Conservation (phyloP, 2,888 invertebrate species). For the Eucera pruinosa region DNA sequence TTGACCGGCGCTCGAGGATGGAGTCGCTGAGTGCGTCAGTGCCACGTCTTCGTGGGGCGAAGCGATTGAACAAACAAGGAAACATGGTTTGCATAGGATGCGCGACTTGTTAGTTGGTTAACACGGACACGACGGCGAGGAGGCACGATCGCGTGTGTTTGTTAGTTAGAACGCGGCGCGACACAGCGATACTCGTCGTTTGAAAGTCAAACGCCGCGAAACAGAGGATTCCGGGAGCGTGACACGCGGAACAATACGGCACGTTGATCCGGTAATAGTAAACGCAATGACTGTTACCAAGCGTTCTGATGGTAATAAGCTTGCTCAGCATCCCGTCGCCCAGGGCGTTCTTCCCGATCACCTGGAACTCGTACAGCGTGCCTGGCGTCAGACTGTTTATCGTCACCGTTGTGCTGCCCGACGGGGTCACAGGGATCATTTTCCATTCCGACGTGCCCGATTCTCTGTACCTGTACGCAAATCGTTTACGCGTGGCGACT, state of each 20-base stretch:
- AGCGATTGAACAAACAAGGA: constrained; percentile 60
- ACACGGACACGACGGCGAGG: not conserved
- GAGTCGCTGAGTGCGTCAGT: constrained; percentile 77
- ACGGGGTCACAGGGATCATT: constrained; percentile 96
- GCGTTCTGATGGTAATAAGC: constrained; percentile 94
- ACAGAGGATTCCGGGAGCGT: constrained; percentile 10
- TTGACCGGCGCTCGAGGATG: constrained; percentile 77
- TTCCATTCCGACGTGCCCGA: constrained; percentile 96
- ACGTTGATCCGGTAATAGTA: not conserved
- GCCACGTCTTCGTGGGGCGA: constrained; percentile 75
- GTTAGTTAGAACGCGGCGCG: not conserved
- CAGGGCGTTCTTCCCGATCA: constrained; percentile 96
- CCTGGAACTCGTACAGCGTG: constrained; percentile 97
- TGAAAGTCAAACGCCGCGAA: not conserved
- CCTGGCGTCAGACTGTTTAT: constrained; percentile 95
- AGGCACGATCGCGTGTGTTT: no score
- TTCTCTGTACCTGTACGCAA: constrained; percentile 91
- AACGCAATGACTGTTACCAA: constrained; percentile 87
- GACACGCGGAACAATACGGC: not conserved
- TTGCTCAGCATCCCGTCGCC: constrained; percentile 99
- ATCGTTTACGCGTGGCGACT: no score
- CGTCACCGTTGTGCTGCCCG: constrained; percentile 93
- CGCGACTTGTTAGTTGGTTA: constrained; percentile 50
- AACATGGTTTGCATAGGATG: constrained; percentile 42
- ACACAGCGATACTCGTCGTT: not conserved